Conservation (phyloP, 2,113 vertebrate species). For the Prunella fulvescens region DNA sequence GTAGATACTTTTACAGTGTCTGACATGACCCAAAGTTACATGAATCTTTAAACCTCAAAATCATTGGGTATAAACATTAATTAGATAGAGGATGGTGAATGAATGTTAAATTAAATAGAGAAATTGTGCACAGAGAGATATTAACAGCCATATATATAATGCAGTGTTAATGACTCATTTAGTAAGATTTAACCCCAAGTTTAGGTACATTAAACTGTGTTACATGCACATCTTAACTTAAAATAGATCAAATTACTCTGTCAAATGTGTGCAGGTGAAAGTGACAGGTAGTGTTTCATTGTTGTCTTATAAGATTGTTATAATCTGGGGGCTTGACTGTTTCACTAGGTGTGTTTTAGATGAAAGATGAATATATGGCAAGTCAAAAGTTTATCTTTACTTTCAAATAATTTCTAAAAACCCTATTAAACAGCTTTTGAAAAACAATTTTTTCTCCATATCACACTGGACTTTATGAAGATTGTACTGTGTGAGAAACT, state of each 20-base stretch:
- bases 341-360: background rate
- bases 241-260: background rate
- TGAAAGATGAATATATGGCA: background rate
- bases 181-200: background rate
- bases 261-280: background rate
- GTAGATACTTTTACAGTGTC: background rate
- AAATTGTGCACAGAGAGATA: background rate
- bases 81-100: background rate
- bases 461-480: background rate
- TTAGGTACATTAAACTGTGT: background rate
- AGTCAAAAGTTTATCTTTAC: background rate
- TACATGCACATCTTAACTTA: slow-evolving; percentile 8
- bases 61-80: background rate
- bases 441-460: slow-evolving; percentile 37
- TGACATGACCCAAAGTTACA: background rate
- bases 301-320: background rate
- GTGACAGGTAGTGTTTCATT: background rate
- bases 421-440: slow-evolving; percentile 41
- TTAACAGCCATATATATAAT: background rate
- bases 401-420: background rate
- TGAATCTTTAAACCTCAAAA: background rate
- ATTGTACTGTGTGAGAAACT: background rate
- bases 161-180: background rate
- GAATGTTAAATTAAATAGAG: background rate
- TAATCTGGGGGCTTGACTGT: background rate